phyloP scores from a whole-genome alignment of 2,797 vertebrate species.

The Protonibea diacanthus region DNA sequence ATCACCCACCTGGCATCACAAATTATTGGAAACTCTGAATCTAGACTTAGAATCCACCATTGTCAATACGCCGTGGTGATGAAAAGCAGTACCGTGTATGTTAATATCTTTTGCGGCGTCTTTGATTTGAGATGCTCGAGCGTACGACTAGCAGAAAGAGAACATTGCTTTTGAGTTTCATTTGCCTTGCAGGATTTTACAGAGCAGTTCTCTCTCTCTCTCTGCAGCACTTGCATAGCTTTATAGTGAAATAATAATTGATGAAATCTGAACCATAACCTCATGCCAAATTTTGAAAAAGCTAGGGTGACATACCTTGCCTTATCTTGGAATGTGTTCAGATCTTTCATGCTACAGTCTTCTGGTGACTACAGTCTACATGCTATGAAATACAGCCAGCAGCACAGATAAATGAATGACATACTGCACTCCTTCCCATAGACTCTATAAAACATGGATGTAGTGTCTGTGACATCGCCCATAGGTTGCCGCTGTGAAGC shows the following conservation, averaged over 20 bases:
- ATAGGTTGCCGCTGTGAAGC: too few species aligned
- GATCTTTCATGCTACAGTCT: background rate
- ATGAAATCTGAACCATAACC: background rate
- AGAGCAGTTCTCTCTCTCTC: background rate
- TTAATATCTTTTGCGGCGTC: conserved; percentile 2
- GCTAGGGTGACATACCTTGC: background rate
- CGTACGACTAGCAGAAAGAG: background rate
- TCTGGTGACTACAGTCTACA: background rate
- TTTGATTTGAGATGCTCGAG: conserved; percentile 10
- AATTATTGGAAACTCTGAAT: background rate
- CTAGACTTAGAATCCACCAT: background rate
- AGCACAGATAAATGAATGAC: background rate
- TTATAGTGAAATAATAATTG: background rate
- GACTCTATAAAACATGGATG: too few species aligned
- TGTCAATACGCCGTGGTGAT: background rate
- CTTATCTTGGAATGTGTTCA: background rate
- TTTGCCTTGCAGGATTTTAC: background rate
- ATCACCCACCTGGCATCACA: background rate
- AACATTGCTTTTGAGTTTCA: conserved; percentile 6
- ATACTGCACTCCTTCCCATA: background rate
- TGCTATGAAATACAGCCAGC: background rate
- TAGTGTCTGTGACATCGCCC: too few species aligned
- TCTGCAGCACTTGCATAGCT: background rate
- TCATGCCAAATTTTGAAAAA: background rate
- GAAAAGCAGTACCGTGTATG: background rate